Percentiles rank a stretch among this genome's conserved stretches.
Conservation (phyloP, 2,888 invertebrate genomes). For the Xestia ashworthii region DNA sequence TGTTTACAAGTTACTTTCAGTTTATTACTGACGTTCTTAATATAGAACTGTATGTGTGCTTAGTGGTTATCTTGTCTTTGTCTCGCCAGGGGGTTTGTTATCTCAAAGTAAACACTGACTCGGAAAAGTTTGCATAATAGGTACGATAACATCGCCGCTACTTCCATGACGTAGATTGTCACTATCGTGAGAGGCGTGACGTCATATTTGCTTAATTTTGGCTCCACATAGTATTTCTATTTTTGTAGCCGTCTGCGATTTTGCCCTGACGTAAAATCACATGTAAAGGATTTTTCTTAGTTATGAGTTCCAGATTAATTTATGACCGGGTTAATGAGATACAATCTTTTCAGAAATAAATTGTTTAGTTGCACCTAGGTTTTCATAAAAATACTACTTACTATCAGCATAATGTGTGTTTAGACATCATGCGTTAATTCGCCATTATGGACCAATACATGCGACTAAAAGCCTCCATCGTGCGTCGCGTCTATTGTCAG, state of each 20-base stretch:
- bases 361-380: background rate
- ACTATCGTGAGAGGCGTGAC: conserved; percentile 23
- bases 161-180: conserved; percentile 49
- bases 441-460: background rate
- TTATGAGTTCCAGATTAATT: background rate
- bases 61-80: conserved; percentile 56
- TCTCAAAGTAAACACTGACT: conserved; percentile 45
- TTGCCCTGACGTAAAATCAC: background rate
- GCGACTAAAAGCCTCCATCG: background rate
- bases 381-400: background rate
- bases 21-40: conserved; percentile 41
- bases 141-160: conserved; percentile 45
- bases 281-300: background rate
- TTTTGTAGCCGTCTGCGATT: conserved; percentile 5
- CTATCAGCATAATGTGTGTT: background rate
- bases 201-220: conserved; percentile 31
- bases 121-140: conserved; percentile 44
- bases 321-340: background rate
- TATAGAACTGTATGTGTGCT: conserved; percentile 43
- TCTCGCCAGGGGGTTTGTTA: conserved; percentile 64
- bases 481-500: background rate
- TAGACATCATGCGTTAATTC: background rate
- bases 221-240: conserved; percentile 10
- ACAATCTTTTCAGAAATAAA: background rate
- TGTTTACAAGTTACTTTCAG: conserved; percentile 23